Evolutionary conservation across 2,888 invertebrate genomes (phyloP), one percentile per base, ranked within the genome.

Genomic region (Willowsia nigromaculata): DNA sequence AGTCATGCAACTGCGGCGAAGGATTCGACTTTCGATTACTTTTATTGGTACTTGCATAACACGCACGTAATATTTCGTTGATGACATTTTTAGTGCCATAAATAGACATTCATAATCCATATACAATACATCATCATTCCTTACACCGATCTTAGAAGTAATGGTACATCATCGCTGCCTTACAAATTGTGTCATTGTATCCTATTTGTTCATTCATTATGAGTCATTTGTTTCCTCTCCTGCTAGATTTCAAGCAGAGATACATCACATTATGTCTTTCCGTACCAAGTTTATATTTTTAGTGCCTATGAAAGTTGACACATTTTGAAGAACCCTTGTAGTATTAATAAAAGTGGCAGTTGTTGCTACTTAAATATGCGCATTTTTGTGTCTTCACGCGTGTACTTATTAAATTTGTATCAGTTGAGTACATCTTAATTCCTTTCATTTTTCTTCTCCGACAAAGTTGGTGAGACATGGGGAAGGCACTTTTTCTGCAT

Each of bases 391-490:
- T 59, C 27, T 40, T 40, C 40, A 68, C 65, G 65, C 68, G 68
- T 40, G 68, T 68, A 68, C 68, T 80, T 80, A 80, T 80, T n/a
- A n/a, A n/a, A n/a, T n/a, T 76, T 47, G 50, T 76, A 76, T 76
- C 74, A 76, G 74, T 50, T 76, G 47, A 47, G 74, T 47, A 76
- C 74, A 76, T 76, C 74, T 27, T 50, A 43, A 43, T 33, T 33
- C 65, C 65, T 65, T 65, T 65, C 65, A 65, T 65, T 65, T 65
- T 65, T 71, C 80, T 30, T 11, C 13, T 81, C 47, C 68, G 85
- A 78, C 85, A 85, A 85, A 85, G 47, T 78, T 85, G 85, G 65
- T 76, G 85, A 78, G 76, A 68, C 27, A 68, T 65, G 80, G 82
- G 65, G 56, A 47, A n/a, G 43, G 37, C 30, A 27, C 43, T 40